Evolutionary conservation across 2,113 vertebrate species (phyloP).

Genomic region (Rhadina sibilatrix): DNA sequence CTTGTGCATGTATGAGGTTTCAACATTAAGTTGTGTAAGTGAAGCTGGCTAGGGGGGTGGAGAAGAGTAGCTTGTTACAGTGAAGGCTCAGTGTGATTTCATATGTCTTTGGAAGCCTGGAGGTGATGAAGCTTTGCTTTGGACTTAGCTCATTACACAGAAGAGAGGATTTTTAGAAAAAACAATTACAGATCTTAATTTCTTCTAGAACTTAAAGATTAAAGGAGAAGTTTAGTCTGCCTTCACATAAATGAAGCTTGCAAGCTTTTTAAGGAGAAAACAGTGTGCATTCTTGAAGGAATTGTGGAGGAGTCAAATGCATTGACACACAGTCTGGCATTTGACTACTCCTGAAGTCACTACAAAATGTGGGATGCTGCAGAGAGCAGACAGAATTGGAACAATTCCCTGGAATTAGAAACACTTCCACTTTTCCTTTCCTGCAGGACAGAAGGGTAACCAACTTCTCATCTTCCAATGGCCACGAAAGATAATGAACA

Average conservation of each 20-base stretch:
- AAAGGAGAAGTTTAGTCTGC: not conserved
- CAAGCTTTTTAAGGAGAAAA: not conserved
- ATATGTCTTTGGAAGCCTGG: not conserved
- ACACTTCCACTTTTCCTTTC: not conserved
- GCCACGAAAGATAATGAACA: not conserved
- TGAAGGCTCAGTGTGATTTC: not conserved
- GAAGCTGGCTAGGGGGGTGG: not conserved
- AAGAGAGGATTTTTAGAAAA: not conserved
- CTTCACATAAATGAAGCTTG: not conserved
- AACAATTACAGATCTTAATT: not conserved
- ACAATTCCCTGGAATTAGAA: not conserved
- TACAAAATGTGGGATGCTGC: not conserved
- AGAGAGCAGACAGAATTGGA: not conserved
- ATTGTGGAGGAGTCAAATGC: not conserved
- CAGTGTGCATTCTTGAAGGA: not conserved
- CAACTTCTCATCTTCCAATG: not conserved
- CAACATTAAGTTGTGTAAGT: not conserved
- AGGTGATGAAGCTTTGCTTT: not conserved
- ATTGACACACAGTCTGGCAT: not conserved
- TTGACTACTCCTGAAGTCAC: not conserved
- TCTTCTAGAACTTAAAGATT: not conserved
- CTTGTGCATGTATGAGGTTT: not conserved
- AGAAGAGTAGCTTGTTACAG: not conserved
- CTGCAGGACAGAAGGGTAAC: not conserved
- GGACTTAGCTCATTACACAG: not conserved